phyloP scores from a whole-genome alignment of 1,140 invertebrate genomes.

The Ditylenchus dipsaci region DNA sequence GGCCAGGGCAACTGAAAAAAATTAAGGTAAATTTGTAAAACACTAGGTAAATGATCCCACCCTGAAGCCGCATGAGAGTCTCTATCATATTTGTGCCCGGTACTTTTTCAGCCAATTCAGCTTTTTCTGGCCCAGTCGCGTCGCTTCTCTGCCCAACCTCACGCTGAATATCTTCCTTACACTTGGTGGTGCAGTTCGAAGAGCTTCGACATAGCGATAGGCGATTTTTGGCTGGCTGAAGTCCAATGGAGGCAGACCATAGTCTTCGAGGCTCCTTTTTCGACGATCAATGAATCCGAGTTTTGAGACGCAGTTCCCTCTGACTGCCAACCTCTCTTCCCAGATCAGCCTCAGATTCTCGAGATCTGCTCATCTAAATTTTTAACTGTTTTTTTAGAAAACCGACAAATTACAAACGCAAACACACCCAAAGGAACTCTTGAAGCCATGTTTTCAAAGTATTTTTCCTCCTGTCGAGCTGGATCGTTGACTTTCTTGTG shows the following conservation, averaged over 20 bases:
- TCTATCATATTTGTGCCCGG: constrained; percentile 41
- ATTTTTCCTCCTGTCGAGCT: constrained; percentile 50
- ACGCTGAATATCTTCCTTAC: constrained; percentile 56
- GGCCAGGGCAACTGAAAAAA: constrained; percentile 52
- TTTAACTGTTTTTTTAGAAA: background rate
- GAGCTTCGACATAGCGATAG: constrained; percentile 45
- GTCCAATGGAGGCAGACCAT: constrained; percentile 51
- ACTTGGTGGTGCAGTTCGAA: constrained; percentile 47
- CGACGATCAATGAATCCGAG: constrained; percentile 47
- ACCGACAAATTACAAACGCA: constrained; percentile 2
- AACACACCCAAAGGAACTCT: constrained; percentile 46
- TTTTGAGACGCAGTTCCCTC: constrained; percentile 52
- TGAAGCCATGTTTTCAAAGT: constrained; percentile 53
- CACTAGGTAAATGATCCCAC: constrained; percentile 27
- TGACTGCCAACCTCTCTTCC: constrained; percentile 51
- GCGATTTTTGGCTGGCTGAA: constrained; percentile 32
- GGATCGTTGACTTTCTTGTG: constrained; percentile 57
- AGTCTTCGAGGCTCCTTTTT: constrained; percentile 23
- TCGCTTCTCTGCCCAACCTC: constrained; percentile 48
- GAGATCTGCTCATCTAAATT: constrained; percentile 53
- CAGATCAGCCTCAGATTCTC: constrained; percentile 48
- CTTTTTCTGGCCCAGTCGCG: constrained; percentile 48
- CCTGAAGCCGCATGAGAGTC: constrained; percentile 37
- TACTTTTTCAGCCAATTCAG: constrained; percentile 38
- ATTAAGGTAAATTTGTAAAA: background rate